Conservation (phyloP, 2,113 vertebrate species). For the Passer montanus region DNA sequence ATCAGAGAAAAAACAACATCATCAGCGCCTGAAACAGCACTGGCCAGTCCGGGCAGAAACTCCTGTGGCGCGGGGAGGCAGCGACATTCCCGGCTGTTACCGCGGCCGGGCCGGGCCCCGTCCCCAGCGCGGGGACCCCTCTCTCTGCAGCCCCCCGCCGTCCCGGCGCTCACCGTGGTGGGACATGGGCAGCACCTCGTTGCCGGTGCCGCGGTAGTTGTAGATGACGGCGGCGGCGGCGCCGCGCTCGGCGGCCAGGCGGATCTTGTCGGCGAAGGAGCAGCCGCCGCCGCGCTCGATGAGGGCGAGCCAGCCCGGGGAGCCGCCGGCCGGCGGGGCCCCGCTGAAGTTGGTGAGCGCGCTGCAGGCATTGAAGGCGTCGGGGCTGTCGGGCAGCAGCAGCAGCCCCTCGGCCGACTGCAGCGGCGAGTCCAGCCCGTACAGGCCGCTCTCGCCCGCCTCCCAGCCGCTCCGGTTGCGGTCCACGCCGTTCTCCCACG, state of each 20-base stretch:
- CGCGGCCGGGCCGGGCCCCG: neutral
- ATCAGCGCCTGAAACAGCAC: neutral
- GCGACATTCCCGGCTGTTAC: accelerated
- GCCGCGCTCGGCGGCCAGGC: slow-evolving; percentile 71
- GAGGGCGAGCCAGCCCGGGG: slow-evolving; percentile 78
- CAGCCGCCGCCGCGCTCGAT: slow-evolving; percentile 84
- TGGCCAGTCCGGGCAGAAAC: neutral
- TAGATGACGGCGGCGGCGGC: slow-evolving; percentile 82
- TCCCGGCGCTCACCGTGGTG: slow-evolving; percentile 64
- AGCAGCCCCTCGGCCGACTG: slow-evolving; percentile 70
- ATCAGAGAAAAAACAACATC: neutral
- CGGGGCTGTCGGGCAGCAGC: slow-evolving; percentile 70
- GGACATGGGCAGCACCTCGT: slow-evolving; percentile 84
- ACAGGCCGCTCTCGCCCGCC: slow-evolving; percentile 80
- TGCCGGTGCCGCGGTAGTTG: slow-evolving; percentile 79
- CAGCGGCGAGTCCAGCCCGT: slow-evolving; percentile 82
- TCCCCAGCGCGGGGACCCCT: neutral
- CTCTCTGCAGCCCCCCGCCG: accelerated
- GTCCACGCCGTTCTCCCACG: slow-evolving; percentile 59
- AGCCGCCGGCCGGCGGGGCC: neutral
- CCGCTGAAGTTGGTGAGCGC: slow-evolving; percentile 71
- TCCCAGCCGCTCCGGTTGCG: slow-evolving; percentile 73
- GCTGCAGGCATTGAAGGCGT: slow-evolving; percentile 70
- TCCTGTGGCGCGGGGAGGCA: neutral
- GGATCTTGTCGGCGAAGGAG: slow-evolving; percentile 85